These are phyloP conservation scores for Myotis davidii DNA, from an alignment of 2,113 vertebrate species.

Conservation along the genomic window DNA sequence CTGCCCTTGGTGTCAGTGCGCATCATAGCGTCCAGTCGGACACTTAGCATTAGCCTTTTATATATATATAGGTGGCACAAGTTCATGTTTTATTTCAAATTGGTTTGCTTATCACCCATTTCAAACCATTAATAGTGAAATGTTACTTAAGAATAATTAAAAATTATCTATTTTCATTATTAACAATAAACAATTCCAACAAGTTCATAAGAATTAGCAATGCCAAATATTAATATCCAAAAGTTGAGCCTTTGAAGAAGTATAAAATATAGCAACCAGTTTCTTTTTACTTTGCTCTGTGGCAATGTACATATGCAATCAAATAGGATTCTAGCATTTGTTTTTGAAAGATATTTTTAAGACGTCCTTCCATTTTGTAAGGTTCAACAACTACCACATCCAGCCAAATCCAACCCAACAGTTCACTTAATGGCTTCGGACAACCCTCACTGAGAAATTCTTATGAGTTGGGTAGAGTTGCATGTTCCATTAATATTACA, in stretches of 20 bases:
- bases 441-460: constrained; percentile 72
- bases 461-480: constrained; percentile 41
- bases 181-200: constrained; percentile 87
- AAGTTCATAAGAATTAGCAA: constrained; percentile 88
- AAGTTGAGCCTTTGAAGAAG: constrained; percentile 85
- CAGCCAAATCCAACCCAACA: constrained; percentile 80
- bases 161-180: constrained; percentile 87
- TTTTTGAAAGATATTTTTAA: constrained; percentile 79
- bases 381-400: constrained; percentile 81
- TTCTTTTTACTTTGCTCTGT: constrained; percentile 83
- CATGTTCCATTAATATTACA: constrained; percentile 47
- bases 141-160: constrained; percentile 87
- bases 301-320: constrained; percentile 83
- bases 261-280: constrained; percentile 87
- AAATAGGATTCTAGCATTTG: constrained; percentile 80
- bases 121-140: constrained; percentile 86
- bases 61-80: constrained; percentile 87
- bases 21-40: too few relatives aligned
- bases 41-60: too few relatives aligned
- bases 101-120: constrained; percentile 85
- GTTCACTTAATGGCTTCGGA: constrained; percentile 76
- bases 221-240: constrained; percentile 87
- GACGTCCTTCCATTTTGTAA: constrained; percentile 81
- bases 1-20: too few relatives aligned
- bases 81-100: constrained; percentile 89